Evolutionary conservation across 2,888 invertebrate species (phyloP), one percentile per base, ranked within the genome.

Genomic region (Pasiphila rectangulata): DNA sequence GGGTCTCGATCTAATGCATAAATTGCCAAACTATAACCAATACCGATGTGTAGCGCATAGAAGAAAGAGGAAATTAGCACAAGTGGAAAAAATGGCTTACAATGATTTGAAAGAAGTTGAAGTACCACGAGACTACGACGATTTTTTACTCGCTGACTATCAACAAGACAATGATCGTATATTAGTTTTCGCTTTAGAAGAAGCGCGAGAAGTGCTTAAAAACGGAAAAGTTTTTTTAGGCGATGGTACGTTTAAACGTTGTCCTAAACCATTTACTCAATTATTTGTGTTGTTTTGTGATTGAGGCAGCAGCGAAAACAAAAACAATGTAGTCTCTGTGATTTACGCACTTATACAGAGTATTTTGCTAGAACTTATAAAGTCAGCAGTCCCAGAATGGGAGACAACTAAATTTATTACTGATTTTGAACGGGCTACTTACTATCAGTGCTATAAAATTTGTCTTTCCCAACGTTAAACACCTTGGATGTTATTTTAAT

Each of bases 141-240:
- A 46, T 41, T 46, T 46, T 41, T 29, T 37, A 25, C 36, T 47
- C 21, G 47, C 32, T n/a, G 47, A 47, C 30, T 43, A 48, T 35
- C 12, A 39, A 24, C 20, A 48, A 19, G 38, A 39, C 24, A 40
- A 29, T 24, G 15, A 43, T 23, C 34, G 48, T 15, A 43, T 43
- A 23, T 21, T 42, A 27, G 32, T 43, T 17, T 17, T 17, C 4
- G 17, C 17, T 3, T 17, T 17, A 17, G 17, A 17, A 17, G 4
- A 3, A 17, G n/a, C n/a, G n/a, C n/a, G n/a, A n/a, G n/a, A n/a
- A n/a, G n/a, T n/a, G n/a, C n/a, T n/a, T n/a, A n/a, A n/a, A n/a
- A n/a, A n/a, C n/a, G n/a, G n/a, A n/a, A n/a, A n/a, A n/a, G n/a
- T n/a, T n/a, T n/a, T n/a, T n/a, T n/a, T n/a, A n/a, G n/a, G n/a